Percentiles rank a stretch among this genome's conserved stretches.
Evolutionary conservation across 2,113 vertebrate genomes (phyloP).

Genomic region (Rhynchomys soricoides): DNA sequence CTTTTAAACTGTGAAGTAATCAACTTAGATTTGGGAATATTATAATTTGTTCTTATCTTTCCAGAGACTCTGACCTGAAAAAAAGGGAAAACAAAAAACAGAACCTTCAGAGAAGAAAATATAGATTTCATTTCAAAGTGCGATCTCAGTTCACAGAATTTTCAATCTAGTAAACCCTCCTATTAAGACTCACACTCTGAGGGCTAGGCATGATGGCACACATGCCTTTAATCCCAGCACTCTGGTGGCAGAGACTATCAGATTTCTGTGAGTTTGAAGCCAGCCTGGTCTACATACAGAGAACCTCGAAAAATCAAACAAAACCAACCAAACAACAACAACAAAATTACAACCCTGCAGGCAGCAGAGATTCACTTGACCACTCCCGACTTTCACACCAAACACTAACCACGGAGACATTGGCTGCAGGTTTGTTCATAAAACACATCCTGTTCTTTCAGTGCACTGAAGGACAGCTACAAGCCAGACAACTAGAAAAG

Average conservation of each 20-base stretch:
- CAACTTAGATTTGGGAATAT: background rate
- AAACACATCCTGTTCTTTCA: background rate
- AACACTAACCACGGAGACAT: background rate
- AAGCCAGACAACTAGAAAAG: background rate
- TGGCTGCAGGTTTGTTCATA: background rate
- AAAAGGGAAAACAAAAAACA: background rate
- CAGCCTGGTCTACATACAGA: background rate
- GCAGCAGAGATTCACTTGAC: background rate
- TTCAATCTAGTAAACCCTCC: background rate
- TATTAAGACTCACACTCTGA: background rate
- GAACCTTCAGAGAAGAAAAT: slow-evolving; percentile 14
- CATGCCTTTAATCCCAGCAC: too few relatives aligned
- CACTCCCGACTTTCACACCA: background rate
- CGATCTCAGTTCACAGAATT: background rate
- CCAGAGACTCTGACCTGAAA: slow-evolving; percentile 10
- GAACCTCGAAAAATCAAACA: background rate
- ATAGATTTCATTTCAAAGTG: slow-evolving; percentile 19
- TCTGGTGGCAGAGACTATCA: background rate
- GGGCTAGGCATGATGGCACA: too few relatives aligned
- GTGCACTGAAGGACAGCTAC: background rate
- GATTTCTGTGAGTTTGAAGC: background rate
- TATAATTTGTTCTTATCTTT: slow-evolving; percentile 15
- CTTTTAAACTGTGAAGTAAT: slow-evolving; percentile 27
- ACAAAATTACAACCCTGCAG: background rate
- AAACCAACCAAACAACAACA: background rate